A percentile compares a stretch with the other conserved stretches of the same genome.
Evolutionary conservation across 2,888 invertebrate genomes (phyloP).

Genomic region (Mesorhabditis sp.): DNA sequence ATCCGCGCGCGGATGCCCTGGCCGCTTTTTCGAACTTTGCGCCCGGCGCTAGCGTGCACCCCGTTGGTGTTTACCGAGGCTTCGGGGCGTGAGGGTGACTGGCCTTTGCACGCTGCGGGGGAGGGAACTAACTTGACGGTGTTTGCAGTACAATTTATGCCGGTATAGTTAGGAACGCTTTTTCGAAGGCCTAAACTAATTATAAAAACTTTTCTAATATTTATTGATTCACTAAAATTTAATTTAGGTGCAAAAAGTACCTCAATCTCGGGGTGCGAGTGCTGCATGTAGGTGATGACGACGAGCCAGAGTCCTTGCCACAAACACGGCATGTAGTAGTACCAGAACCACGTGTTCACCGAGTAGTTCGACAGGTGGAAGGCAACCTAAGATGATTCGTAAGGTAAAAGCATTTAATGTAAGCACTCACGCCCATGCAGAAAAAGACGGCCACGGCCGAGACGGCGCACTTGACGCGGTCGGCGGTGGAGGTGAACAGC

Average conservation of each 20-base stretch:
- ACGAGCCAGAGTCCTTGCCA: conserved; percentile 49
- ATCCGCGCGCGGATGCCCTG: too few species aligned
- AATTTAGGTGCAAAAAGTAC: conserved; percentile 14
- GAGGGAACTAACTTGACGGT: not conserved
- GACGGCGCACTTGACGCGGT: conserved; percentile 48
- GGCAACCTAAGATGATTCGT: conserved; percentile 21
- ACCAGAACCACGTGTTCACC: conserved; percentile 39
- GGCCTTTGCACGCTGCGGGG: not conserved
- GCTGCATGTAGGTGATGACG: conserved; percentile 51
- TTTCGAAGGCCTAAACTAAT: not conserved
- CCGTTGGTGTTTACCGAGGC: too few species aligned
- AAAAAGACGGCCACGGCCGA: conserved; percentile 37
- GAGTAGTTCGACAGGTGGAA: conserved; percentile 32
- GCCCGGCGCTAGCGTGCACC: too few species aligned
- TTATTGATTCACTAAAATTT: not conserved
- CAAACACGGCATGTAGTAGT: conserved; percentile 46
- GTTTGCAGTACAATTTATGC: not conserved
- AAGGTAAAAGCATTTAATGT: not conserved
- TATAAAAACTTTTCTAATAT: not conserved
- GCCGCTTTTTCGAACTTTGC: too few species aligned
- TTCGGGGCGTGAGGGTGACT: too few species aligned
- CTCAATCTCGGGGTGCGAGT: conserved; percentile 45
- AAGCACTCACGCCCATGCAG: conserved; percentile 19
- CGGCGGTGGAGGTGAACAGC: conserved; percentile 47
- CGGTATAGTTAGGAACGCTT: not conserved